Evolutionary conservation across 2,113 vertebrate genomes (phyloP), one percentile per base, ranked within the genome.

Genomic region (Tamias sibiricus): DNA sequence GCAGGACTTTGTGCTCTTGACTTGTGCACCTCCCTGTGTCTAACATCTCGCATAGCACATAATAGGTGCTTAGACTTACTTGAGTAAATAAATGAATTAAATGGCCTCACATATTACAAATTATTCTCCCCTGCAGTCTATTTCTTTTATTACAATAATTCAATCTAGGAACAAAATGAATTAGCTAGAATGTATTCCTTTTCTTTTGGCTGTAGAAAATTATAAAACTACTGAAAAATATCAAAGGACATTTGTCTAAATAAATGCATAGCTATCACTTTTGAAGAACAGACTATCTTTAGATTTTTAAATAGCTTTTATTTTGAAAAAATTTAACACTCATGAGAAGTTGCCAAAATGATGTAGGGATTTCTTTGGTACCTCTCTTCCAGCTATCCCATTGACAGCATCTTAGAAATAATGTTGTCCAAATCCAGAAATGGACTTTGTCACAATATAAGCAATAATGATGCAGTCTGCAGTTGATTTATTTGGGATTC

Each of bases 91-190:
- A 42, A 57, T 84, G 17, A 88, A 75, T 80, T 28, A 74, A 90
- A 84, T 42, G 37, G 8, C 6, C 3, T 5, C n/a, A 26, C 37
- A 75, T 54, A 75, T 47, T 90, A 49, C 49, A 83, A 54, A 57
- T 87, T 49, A 80, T 30, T 69, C 32, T 77, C 76, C 30, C 4
- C 62, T 77, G 17, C 6, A 57, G 35, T 59, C 40, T 90, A 9
- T 83, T 80, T 87, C n/a, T 81, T 52, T 68, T 12, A 74, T 64
- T 80, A 54, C 91, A 84, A 90, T 49, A 57, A 59, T 89, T 81
- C 28, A 30, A 40, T 81, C 49, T 69, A 42, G 71, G 26, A 79
- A 12, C 5, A 54, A 96, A 90, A 91, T 16, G 6, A 79, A 64
- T 75, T 79, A 62, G 17, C 42, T 86, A 54, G 44, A 54, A 19